Conservation (phyloP, 2,888 invertebrate species). For the Drosophila vallismaia region DNA sequence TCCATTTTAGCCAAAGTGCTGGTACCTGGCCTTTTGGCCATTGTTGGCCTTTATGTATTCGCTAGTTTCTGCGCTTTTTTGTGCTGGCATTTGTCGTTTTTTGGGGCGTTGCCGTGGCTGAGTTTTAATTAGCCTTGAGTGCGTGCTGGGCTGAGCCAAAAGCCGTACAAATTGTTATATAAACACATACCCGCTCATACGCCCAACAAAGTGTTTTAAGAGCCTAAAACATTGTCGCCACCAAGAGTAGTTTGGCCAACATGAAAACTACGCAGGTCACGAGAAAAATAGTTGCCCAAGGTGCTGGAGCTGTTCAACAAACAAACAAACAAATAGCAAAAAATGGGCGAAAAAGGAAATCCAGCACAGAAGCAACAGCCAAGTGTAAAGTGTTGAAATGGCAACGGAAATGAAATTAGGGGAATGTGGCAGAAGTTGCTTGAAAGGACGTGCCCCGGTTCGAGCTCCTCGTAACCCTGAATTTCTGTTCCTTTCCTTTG, state of each 20-base stretch:
- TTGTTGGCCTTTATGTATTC: constrained; percentile 24
- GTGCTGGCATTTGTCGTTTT: constrained; percentile 27
- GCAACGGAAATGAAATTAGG: constrained; percentile 51
- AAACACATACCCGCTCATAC: constrained; percentile 54
- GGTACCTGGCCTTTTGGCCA: constrained; percentile 37
- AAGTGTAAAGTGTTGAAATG: constrained; percentile 39
- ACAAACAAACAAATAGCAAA: background rate
- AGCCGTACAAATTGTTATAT: constrained; percentile 75
- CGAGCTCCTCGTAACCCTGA: constrained; percentile 47
- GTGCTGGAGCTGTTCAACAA: constrained; percentile 19
- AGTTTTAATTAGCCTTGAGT: constrained; percentile 76
- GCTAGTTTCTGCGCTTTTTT: constrained; percentile 15
- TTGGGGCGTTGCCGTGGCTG: constrained; percentile 62
- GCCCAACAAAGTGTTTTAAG: constrained; percentile 63
- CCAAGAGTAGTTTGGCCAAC: constrained; percentile 48
- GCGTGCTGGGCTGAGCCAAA: constrained; percentile 59
- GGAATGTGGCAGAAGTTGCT: constrained; percentile 23
- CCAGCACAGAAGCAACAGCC: constrained; percentile 15
- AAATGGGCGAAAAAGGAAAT: constrained; percentile 2
- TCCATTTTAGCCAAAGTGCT: constrained; percentile 13
- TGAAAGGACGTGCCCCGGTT: background rate
- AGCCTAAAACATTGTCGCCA: constrained; percentile 67
- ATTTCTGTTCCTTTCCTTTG: constrained; percentile 6
- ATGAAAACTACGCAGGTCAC: constrained; percentile 31
- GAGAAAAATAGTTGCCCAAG: constrained; percentile 36